phyloP scores from a whole-genome alignment of 2,888 invertebrate species.

The Cordilura impudica region DNA sequence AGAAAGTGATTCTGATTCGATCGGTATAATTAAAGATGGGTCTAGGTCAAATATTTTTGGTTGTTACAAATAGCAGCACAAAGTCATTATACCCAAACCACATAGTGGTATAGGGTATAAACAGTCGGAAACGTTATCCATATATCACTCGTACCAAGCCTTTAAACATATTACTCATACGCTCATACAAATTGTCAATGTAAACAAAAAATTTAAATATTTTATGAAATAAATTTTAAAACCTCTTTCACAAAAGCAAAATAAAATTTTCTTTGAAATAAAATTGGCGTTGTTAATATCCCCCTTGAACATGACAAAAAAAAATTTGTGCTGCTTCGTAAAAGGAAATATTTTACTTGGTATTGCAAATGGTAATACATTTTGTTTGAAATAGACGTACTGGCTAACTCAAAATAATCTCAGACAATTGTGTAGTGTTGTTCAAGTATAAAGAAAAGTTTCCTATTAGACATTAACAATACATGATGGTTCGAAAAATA shows the following conservation, averaged over 20 bases:
- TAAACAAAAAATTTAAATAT: neutral
- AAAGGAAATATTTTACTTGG: neutral
- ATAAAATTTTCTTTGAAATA: neutral
- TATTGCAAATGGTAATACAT: neutral
- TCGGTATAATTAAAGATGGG: too few species aligned
- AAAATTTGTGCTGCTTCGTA: neutral
- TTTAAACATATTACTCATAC: too few species aligned
- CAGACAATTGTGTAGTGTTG: constrained; percentile 22
- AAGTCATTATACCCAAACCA: too few species aligned
- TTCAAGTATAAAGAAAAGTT: constrained; percentile 10
- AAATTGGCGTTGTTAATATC: constrained; percentile 9
- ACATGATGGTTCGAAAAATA: constrained; percentile 37
- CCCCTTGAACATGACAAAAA: constrained; percentile 10
- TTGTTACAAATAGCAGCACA: too few species aligned
- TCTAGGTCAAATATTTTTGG: too few species aligned
- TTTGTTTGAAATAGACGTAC: neutral
- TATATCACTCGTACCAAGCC: too few species aligned
- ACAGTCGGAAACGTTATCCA: too few species aligned
- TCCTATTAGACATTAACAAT: constrained; percentile 21
- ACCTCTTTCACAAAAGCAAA: too few species aligned
- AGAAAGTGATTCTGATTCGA: too few species aligned
- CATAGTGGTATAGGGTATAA: too few species aligned
- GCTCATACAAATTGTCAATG: too few species aligned
- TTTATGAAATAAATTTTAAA: neutral
- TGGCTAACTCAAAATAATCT: neutral